These are phyloP conservation scores for Paracentrotus lividus DNA, from an alignment of 53 echinoderm and acorn worm species.

Conservation along the genomic window DNA sequence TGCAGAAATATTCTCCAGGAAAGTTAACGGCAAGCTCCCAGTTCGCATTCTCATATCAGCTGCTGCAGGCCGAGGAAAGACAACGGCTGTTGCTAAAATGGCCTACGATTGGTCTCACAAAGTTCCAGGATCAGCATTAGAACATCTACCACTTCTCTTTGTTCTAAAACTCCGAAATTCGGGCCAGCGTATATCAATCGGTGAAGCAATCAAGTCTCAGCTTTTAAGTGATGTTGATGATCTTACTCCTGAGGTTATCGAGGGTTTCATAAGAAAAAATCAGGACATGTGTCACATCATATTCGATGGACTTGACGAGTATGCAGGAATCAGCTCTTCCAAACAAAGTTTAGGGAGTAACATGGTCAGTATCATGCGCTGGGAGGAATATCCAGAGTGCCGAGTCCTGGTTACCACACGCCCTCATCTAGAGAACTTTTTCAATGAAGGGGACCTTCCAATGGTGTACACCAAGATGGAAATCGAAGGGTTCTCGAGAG, in stretches of 20 bases:
- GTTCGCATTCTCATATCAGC: too few relatives aligned
- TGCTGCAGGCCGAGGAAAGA: too few relatives aligned
- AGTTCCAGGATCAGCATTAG: not conserved
- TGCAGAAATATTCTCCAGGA: too few relatives aligned
- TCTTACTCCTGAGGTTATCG: not conserved
- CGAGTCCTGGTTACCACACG: too few relatives aligned
- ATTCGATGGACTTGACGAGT: slow-evolving; percentile 1
- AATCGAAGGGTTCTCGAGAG: not conserved
- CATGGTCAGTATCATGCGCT: not conserved
- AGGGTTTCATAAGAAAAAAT: not conserved
- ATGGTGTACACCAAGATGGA: not conserved
- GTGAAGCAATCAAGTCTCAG: not conserved
- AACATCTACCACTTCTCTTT: not conserved
- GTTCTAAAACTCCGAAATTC: too few relatives aligned
- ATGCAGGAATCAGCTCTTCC: too few relatives aligned
- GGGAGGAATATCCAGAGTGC: not conserved
- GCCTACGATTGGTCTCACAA: not conserved
- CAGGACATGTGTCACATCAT: not conserved
- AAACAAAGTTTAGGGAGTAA: too few relatives aligned
- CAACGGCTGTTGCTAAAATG: not conserved
- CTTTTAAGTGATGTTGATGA: too few relatives aligned
- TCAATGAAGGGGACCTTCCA: not conserved
- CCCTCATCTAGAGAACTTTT: too few relatives aligned
- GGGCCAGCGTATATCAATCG: not conserved
- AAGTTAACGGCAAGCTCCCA: too few relatives aligned